Evolutionary conservation across 1,140 invertebrate species (phyloP).

Genomic region (Ditylenchus dipsaci): DNA sequence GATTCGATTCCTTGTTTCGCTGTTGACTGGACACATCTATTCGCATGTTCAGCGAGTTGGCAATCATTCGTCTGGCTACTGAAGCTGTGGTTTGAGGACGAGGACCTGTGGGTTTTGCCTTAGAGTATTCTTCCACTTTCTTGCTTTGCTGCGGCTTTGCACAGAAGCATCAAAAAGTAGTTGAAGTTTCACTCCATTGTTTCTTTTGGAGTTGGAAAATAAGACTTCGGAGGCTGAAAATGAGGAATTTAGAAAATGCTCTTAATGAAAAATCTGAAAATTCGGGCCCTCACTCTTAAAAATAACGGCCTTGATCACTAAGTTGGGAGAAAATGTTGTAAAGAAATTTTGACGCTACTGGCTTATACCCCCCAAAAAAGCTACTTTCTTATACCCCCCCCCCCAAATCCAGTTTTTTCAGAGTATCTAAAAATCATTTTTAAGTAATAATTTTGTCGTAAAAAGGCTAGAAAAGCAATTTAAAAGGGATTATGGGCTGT

Average conservation of each 20-base stretch:
- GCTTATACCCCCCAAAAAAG: too few relatives aligned
- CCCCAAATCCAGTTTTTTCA: too few relatives aligned
- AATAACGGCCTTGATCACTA: too few relatives aligned
- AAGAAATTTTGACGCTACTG: too few relatives aligned
- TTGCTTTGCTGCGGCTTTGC: neutral
- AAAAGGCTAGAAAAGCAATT: too few relatives aligned
- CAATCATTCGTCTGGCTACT: slow-evolving; percentile 16
- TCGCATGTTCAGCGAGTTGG: slow-evolving; percentile 2
- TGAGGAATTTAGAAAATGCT: neutral
- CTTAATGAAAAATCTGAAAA: too few relatives aligned
- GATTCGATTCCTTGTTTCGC: neutral
- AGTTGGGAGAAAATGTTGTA: too few relatives aligned
- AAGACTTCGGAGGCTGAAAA: slow-evolving; percentile 5
- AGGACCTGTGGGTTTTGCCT: slow-evolving; percentile 3
- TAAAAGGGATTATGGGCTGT: too few relatives aligned
- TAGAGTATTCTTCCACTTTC: slow-evolving; percentile 6
- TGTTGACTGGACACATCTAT: slow-evolving; percentile 5
- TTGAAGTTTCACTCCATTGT: slow-evolving; percentile 1
- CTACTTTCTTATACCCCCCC: too few relatives aligned
- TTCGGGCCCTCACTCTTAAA: too few relatives aligned
- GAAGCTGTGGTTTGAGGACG: slow-evolving; percentile 2
- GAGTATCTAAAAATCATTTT: too few relatives aligned
- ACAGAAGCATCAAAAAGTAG: neutral
- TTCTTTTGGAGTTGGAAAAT: slow-evolving; percentile 6
- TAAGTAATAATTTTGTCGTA: too few relatives aligned